Base-by-base conservation (phyloP, 2,113 vertebrate species). In the Ciconia boyciana region DNA sequence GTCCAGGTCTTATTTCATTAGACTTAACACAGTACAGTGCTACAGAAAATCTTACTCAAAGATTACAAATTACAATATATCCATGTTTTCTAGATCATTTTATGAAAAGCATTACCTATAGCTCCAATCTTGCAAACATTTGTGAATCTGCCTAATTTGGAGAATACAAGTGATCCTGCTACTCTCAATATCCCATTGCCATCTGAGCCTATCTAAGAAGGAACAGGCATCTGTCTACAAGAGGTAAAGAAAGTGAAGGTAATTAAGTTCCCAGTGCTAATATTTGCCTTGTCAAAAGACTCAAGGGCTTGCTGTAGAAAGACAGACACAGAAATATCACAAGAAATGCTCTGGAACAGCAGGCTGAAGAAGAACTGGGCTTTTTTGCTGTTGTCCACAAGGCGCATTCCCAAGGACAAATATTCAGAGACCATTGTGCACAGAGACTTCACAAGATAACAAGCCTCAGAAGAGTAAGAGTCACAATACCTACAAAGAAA, bases 191-290 rank as follows among this genome's bases (percentile, higher is more conserved):
- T 52, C 57, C 74, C 58, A 54, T 12, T 11, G 2, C 41, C 82
- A 51, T 28, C 61, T 75, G 76, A 93, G 76, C 8, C 24, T 51
- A 57, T 16, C 72, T 36, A 36, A 78, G 80, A 81, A 91, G 61
- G 39, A 95, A 49, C 20, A 52, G 24, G 61, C 41, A 76, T 36
- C 44, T 87, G 57, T 44, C 78, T 69, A 69, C 31, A 85, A 72
- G 28, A 87, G 32, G 89, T 39, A 78, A 91, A 81, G 32, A 58
- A 91, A 82, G 26, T 25, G n/a, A 93, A 96, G 46, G 82, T 57
- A 96, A 88, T 93, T 94, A 88, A 92, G 62, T 58, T 94, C 32
- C 46, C 60, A 81, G 48, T 36, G 64, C 29, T 83, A 91, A 76
- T 87, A 76, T 88, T 78, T 79, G 58, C 87, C 54, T 74, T 86